Conservation (phyloP, 2,113 vertebrate species). For the Pelobates fuscus region DNA sequence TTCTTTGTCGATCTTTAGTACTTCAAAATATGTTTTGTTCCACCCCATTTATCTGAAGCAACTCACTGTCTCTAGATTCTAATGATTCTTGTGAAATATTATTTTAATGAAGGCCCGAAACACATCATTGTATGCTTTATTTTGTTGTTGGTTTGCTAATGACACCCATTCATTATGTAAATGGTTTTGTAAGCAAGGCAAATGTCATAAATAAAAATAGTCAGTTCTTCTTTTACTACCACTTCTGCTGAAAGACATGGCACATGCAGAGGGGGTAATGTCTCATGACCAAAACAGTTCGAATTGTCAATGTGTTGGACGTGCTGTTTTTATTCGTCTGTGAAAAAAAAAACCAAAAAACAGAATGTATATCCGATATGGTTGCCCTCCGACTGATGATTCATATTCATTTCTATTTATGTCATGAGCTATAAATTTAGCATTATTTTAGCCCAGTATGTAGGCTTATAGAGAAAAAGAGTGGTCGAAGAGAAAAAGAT, state of each 20-base stretch:
- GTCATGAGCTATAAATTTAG: conserved; percentile 24
- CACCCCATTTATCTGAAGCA: conserved; percentile 85
- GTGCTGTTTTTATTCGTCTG: conserved; percentile 52
- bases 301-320: conserved; percentile 61
- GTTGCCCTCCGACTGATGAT: conserved; percentile 17
- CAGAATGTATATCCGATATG: neutral
- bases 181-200: conserved; percentile 86
- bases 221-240: conserved; percentile 72
- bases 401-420: conserved; percentile 19
- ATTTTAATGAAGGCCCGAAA: conserved; percentile 87
- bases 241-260: conserved; percentile 73
- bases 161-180: conserved; percentile 92
- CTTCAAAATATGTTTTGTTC: conserved; percentile 77
- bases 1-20: conserved; percentile 62
- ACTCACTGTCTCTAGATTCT: conserved; percentile 79
- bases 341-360: neutral
- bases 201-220: conserved; percentile 84
- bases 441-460: conserved; percentile 51
- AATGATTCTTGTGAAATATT: conserved; percentile 86
- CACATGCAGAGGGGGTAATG: conserved; percentile 76
- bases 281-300: conserved; percentile 79
- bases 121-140: conserved; percentile 85
- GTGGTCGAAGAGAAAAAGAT: no score
- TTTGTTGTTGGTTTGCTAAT: conserved; percentile 85
- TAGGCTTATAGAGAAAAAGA: no score